These are phyloP conservation scores for Pelagia noctiluca DNA, from an alignment of 30 jellyfish, hydroid and myxozoan genomes.

Conservation along the genomic window DNA sequence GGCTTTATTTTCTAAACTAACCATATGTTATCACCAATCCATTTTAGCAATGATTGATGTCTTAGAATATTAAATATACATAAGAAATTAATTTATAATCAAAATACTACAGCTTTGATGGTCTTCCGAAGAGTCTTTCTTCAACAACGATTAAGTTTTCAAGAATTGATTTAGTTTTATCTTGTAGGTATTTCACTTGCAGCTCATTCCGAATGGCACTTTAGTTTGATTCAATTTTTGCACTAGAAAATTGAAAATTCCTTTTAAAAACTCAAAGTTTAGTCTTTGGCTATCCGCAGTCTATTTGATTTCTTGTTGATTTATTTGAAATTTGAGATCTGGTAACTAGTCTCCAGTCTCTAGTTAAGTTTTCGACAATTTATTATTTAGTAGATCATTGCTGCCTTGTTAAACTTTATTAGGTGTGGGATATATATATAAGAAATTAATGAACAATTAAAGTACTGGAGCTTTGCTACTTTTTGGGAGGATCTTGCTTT, in stretches of 20 bases:
- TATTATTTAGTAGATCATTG: neutral
- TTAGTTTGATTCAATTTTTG: neutral
- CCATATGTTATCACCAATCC: too few relatives aligned
- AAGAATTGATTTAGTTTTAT: neutral
- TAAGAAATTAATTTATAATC: too few relatives aligned
- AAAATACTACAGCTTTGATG: neutral
- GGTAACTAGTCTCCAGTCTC: neutral
- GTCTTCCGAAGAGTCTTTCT: neutral
- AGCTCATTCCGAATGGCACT: neutral
- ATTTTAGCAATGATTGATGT: too few relatives aligned
- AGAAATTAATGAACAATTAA: too few relatives aligned
- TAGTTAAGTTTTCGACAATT: neutral
- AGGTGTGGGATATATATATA: too few relatives aligned
- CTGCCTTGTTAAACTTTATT: neutral
- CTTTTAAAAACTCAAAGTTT: neutral
- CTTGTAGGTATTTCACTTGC: neutral
- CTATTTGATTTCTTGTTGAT: neutral
- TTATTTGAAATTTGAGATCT: neutral
- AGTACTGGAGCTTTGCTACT: neutral
- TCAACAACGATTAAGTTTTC: neutral
- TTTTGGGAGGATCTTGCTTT: neutral
- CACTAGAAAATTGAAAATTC: neutral
- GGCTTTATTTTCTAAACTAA: too few relatives aligned
- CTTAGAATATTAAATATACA: too few relatives aligned
- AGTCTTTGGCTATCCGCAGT: neutral